Conservation (phyloP, 2,113 vertebrate species). For the Macquaria ambigua region DNA sequence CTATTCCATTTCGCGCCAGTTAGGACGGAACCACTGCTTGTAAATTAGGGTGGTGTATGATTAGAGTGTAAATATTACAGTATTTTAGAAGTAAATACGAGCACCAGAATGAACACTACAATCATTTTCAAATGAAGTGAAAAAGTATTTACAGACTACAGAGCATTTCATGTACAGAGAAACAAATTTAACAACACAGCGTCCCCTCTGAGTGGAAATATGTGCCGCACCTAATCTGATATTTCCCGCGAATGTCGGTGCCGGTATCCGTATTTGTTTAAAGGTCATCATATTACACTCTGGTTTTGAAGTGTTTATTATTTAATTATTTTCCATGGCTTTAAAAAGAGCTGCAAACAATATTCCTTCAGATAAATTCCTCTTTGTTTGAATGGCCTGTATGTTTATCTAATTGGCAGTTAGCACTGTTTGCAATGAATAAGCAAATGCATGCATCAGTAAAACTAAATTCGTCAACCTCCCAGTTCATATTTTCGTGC, state of each 20-base stretch:
- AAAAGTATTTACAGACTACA: too few species aligned
- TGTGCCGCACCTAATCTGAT: background rate
- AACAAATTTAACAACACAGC: accelerated
- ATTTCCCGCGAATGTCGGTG: slow-evolving; percentile 58
- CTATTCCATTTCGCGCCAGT: slow-evolving; percentile 73
- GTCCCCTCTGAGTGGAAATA: slow-evolving; percentile 20
- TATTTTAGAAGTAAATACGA: background rate
- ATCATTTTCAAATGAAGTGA: accelerated
- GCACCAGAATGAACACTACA: accelerated
- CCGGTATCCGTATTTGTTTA: background rate
- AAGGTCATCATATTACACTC: background rate
- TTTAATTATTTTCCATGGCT: background rate
- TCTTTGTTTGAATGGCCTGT: too few species aligned
- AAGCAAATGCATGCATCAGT: background rate
- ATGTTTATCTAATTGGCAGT: too few species aligned
- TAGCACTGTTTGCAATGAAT: too few species aligned
- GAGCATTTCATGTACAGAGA: accelerated
- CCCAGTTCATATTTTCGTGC: background rate
- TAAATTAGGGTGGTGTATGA: background rate
- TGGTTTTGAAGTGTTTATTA: background rate
- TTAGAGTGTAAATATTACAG: accelerated
- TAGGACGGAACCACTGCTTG: slow-evolving; percentile 48
- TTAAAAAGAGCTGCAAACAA: background rate
- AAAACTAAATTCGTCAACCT: background rate
- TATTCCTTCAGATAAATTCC: too few species aligned